These are phyloP conservation scores for Andrena hattorfiana DNA, from an alignment of 2,888 invertebrate genomes.

Conservation along the genomic window DNA sequence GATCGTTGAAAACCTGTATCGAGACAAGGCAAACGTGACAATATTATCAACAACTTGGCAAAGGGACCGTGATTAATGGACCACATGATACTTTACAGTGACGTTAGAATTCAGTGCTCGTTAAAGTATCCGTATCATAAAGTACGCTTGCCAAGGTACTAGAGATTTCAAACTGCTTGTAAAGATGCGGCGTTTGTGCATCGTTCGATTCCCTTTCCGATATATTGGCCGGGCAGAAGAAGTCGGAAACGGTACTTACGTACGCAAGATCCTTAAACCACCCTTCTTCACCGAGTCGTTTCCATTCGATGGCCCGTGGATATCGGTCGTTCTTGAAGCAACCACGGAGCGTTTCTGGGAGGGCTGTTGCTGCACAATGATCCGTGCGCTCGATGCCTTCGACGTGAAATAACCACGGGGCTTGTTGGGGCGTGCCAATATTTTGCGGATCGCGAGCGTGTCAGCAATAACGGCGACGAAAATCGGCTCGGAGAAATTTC, in stretches of 20 bases:
- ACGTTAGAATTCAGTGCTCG: background rate
- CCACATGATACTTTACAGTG: background rate
- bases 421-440: background rate
- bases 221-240: background rate
- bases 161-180: background rate
- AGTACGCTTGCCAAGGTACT: no score
- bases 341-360: background rate
- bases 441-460: constrained; percentile 19
- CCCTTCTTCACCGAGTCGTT: constrained; percentile 22
- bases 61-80: background rate
- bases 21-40: background rate
- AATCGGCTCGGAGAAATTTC: constrained; percentile 38
- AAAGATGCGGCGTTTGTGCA: background rate
- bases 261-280: constrained; percentile 8
- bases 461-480: constrained; percentile 53
- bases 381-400: constrained; percentile 49
- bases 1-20: constrained; percentile 7
- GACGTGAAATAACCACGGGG: constrained; percentile 50
- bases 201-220: constrained; percentile 16
- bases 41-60: background rate
- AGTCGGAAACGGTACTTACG: constrained; percentile 26
- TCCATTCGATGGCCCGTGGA: constrained; percentile 44
- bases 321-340: constrained; percentile 6
- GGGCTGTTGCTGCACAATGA: constrained; percentile 30
- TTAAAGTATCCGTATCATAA: background rate